These are phyloP conservation scores for Donacobius atricapilla DNA, from an alignment of 2,113 vertebrate species.

Conservation along the genomic window DNA sequence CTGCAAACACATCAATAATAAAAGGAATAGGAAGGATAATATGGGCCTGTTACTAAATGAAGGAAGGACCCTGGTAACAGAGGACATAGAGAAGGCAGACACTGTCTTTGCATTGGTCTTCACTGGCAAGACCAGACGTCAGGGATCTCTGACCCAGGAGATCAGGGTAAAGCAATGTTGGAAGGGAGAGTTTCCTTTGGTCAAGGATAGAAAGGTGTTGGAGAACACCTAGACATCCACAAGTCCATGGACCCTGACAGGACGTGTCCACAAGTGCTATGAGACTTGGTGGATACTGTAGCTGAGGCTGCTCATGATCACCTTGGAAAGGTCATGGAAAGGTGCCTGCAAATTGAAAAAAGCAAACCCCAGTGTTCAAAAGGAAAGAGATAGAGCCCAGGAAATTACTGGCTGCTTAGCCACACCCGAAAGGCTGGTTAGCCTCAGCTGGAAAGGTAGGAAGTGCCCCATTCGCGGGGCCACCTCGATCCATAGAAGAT, in stretches of 20 bases:
- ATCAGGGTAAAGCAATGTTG: not conserved
- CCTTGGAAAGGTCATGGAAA: not conserved
- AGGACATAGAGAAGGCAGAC: rapidly evolving
- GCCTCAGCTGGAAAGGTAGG: not conserved
- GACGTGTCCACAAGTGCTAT: not conserved
- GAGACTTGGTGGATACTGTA: not conserved
- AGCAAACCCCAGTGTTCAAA: not conserved
- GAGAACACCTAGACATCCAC: not conserved
- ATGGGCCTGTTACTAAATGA: not conserved
- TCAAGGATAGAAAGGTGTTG: not conserved
- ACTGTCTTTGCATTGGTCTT: not conserved
- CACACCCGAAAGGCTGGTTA: too few species aligned
- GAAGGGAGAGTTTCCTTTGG: not conserved
- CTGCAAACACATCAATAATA: not conserved
- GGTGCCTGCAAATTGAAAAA: not conserved
- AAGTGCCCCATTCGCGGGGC: not conserved
- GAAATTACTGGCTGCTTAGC: not conserved
- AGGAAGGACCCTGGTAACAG: not conserved
- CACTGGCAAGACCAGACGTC: not conserved
- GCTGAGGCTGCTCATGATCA: not conserved
- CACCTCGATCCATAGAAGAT: not conserved
- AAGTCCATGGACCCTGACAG: not conserved
- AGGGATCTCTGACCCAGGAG: not conserved
- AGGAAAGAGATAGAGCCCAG: not conserved
- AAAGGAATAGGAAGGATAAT: not conserved